Base-by-base conservation (phyloP, 1,140 invertebrate species). In the Apolygus lucorum region DNA sequence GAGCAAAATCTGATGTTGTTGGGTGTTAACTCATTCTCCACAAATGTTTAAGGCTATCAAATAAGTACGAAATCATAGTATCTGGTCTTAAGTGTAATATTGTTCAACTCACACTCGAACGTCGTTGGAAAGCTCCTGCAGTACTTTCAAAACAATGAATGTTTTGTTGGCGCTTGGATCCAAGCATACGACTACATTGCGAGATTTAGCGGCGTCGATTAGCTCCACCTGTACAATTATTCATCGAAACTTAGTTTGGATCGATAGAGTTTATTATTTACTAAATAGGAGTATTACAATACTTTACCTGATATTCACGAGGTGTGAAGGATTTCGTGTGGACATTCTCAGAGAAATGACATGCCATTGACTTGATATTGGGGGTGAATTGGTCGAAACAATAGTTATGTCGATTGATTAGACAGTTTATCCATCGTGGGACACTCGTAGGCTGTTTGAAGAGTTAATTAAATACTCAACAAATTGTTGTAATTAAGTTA, bases 61-160 rank as follows among this genome's bases (percentile, higher is more conserved):
- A n/a, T n/a, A n/a, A n/a, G n/a, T n/a, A n/a, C n/a, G n/a, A n/a
- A n/a, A n/a, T n/a, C n/a, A n/a, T n/a, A n/a, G n/a, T n/a, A n/a
- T n/a, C n/a, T n/a, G n/a, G n/a, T n/a, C n/a, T n/a, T n/a, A n/a
- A n/a, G n/a, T n/a, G n/a, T n/a, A n/a, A n/a, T n/a, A n/a, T n/a
- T 28, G 63, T 8, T 49, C 63, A 25, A 42, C 72, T 76, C 76
- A 76, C 78, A 75, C 77, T 74, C 85, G 75, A 74, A 86, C 80
- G 74, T 81, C 77, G 72, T 81, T 81, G 1, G 85, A 83, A 68
- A 85, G 77, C 76, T 90, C 88, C 81, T 93, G 91, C 54, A 96
- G 87, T 17, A 97, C 80, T 84, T 96, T 91, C 8, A 94, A 85
- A 4, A 89, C 87, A 73, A 97, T 88, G 78, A 95, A 97, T 28